Evolutionary conservation across 2,888 invertebrate species (phyloP).

Genomic region (Scaptomyza reducta): DNA sequence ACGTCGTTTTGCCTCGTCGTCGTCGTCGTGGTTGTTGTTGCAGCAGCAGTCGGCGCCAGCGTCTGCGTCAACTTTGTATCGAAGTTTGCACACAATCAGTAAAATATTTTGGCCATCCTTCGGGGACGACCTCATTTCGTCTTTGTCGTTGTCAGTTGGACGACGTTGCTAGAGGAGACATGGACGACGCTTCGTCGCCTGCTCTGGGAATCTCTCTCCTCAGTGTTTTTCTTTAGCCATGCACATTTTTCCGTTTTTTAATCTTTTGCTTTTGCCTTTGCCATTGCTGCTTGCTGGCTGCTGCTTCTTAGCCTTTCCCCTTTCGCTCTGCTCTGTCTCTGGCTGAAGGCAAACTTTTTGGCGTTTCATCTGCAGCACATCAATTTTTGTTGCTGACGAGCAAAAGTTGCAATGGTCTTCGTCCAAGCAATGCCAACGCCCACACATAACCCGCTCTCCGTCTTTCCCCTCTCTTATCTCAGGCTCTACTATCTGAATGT

Average conservation of each 20-base stretch:
- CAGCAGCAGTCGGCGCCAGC: constrained; percentile 26
- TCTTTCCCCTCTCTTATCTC: neutral
- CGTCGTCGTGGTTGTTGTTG: constrained; percentile 1
- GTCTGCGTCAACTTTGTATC: constrained; percentile 73
- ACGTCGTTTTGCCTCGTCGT: constrained; percentile 40
- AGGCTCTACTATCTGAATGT: constrained; percentile 52
- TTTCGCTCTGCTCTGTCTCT: constrained; percentile 21
- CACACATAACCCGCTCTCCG: constrained; percentile 8
- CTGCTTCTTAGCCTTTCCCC: constrained; percentile 50
- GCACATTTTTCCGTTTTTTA: constrained; percentile 77
- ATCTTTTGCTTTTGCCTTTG: constrained; percentile 74
- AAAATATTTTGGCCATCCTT: constrained; percentile 80
- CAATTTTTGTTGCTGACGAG: constrained; percentile 81
- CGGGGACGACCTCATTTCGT: constrained; percentile 77
- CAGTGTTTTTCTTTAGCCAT: constrained; percentile 70
- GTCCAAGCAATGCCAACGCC: constrained; percentile 46
- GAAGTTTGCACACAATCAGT: constrained; percentile 81
- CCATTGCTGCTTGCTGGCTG: constrained; percentile 15
- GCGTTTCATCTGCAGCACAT: constrained; percentile 81
- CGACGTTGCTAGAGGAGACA: constrained; percentile 20
- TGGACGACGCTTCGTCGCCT: constrained; percentile 50
- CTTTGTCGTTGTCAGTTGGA: constrained; percentile 69
- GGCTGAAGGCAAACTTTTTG: constrained; percentile 78
- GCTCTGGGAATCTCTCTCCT: constrained; percentile 43
- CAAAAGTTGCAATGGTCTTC: constrained; percentile 73